Evolutionary conservation across 2,888 invertebrate species (phyloP), one percentile per base, ranked within the genome.

Genomic region (Drosophila maculinotata): DNA sequence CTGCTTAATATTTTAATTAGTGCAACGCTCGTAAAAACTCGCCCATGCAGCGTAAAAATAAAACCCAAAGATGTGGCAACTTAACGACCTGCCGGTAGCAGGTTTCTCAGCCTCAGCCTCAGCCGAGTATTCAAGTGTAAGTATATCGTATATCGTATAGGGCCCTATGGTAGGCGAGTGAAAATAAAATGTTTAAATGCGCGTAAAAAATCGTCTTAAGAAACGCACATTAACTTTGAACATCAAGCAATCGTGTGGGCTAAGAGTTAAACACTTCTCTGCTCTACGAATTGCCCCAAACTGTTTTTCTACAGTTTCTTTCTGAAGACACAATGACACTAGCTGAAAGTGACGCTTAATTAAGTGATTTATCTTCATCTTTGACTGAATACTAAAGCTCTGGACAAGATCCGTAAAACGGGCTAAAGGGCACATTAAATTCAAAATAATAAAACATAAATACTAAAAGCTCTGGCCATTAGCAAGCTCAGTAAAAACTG

Each of bases 71-170:
- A 71, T 64, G 73, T 72, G 67, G 73, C 67, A 62, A 66, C 38
- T 73, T 73, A 71, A 73, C 77, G 72, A 73, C 73, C 77, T 60
- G 72, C 30, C 79, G 87, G 79, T 84, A 81, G 85, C 79, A 73
- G 66, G 79, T 75, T 60, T 31, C 75, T 12, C 20, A 4, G 26
- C 20, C 20, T 20, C 20, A 20, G 2, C 15, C 35, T 30, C 15
- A 12, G 9, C 31, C 10, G 15, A 30, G 39, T 39, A 25, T 20
- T 9, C 17, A 12, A 35, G 44, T 28, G 3, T 4, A 7, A n/a
- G n/a, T n/a, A n/a, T n/a, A n/a, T n/a, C n/a, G n/a, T n/a, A n/a
- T n/a, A n/a, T n/a, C n/a, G n/a, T n/a, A n/a, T n/a, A n/a, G 17
- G 62, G 35, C 8, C 35, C 14, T 41, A 42, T 39, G 33, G 14